phyloP scores from a whole-genome alignment of 2,797 vertebrate genomes.

The Sebastes paucispinis region DNA sequence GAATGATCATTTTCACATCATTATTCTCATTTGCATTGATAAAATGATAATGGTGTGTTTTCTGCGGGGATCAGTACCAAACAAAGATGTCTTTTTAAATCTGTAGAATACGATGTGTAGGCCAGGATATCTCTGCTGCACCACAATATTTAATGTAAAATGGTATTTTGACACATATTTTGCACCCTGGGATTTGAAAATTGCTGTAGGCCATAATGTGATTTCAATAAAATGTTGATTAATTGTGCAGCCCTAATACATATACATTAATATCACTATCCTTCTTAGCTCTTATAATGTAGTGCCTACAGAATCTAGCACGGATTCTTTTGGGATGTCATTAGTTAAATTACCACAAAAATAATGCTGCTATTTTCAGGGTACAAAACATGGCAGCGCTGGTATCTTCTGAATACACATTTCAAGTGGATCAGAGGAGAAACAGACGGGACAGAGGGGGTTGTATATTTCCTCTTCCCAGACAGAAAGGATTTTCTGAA shows the following conservation, averaged over 20 bases:
- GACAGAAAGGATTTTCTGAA: conserved; percentile 49
- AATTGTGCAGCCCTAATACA: not conserved
- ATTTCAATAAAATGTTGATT: too few species aligned
- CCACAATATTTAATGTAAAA: too few species aligned
- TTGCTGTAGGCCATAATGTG: too few species aligned
- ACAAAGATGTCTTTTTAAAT: too few species aligned
- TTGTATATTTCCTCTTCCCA: conserved; percentile 28
- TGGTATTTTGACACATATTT: too few species aligned
- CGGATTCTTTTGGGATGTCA: conserved; percentile 68
- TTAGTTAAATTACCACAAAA: conserved; percentile 75
- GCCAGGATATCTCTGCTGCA: too few species aligned
- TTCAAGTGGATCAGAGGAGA: conserved; percentile 53
- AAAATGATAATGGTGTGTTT: too few species aligned
- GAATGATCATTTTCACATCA: too few species aligned
- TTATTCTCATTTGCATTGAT: too few species aligned
- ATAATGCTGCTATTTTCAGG: conserved; percentile 60
- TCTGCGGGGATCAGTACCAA: too few species aligned
- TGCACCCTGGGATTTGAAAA: rapidly evolving
- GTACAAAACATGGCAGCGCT: conserved; percentile 46
- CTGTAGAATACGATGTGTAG: too few species aligned
- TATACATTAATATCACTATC: conserved; percentile 25
- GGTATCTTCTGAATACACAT: conserved; percentile 56
- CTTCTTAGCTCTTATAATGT: conserved; percentile 41
- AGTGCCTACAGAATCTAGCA: conserved; percentile 27
- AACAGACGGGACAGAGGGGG: conserved; percentile 7